A percentile compares a stretch with the other conserved stretches of the same genome.
These are phyloP conservation scores for Ephydatia muelleri DNA, from an alignment of 37 sponge, comb jelly and placozoan species.

Conservation along the genomic window DNA sequence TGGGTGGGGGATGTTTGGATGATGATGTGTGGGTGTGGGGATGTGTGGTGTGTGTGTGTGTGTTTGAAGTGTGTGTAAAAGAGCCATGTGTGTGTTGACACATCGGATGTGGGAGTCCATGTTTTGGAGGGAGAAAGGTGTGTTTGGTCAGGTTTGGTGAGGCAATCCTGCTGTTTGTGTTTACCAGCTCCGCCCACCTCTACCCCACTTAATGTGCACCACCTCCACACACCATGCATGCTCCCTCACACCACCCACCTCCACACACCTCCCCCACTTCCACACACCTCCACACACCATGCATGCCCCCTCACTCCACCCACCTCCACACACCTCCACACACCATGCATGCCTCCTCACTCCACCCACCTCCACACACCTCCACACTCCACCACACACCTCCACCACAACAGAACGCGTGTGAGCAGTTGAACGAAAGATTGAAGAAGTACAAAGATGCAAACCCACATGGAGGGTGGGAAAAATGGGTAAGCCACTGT, in stretches of 20 bases:
- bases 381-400: neutral
- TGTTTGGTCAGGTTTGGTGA: no score
- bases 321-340: neutral
- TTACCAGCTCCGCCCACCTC: no score
- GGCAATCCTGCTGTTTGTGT: no score
- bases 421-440: conserved; percentile 71
- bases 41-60: neutral
- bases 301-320: neutral
- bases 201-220: no score
- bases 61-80: no score
- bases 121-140: no score
- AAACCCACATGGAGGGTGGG: conserved; percentile 72
- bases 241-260: neutral
- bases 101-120: no score
- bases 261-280: neutral
- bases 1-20: no score
- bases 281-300: neutral
- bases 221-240: neutral
- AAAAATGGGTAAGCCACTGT: conserved; percentile 54
- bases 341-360: neutral
- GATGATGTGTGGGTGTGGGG: neutral
- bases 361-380: neutral
- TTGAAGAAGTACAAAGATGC: conserved; percentile 61
- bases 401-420: conserved; percentile 60
- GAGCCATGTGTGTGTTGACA: no score